These are phyloP conservation scores for Dolomedes plantarius DNA, from an alignment of 2,888 invertebrate genomes.

Conservation along the genomic window DNA sequence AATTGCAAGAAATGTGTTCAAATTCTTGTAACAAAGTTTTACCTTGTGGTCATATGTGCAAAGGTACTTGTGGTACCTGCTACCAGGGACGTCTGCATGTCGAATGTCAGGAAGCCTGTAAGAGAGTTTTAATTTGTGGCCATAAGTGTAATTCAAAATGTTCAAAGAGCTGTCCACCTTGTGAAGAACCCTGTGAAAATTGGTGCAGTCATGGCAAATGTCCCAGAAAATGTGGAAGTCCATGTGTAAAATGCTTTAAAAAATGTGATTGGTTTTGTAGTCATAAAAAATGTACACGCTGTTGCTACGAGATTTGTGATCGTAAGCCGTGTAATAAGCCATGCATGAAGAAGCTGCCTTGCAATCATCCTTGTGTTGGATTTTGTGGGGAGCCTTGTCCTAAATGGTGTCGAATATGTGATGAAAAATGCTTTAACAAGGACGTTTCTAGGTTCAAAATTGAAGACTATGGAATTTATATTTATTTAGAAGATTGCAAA, in stretches of 20 bases:
- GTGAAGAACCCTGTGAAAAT: slow-evolving; percentile 75
- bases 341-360: slow-evolving; percentile 77
- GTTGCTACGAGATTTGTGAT: slow-evolving; percentile 77
- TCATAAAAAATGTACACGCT: slow-evolving; percentile 75
- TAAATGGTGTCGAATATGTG: slow-evolving; percentile 81
- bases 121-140: slow-evolving; percentile 76
- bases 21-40: slow-evolving; percentile 73
- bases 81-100: slow-evolving; percentile 76
- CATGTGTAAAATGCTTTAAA: slow-evolving; percentile 76
- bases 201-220: slow-evolving; percentile 76
- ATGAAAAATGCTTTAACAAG: too few species aligned
- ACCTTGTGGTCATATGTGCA: slow-evolving; percentile 75
- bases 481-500: slow-evolving; percentile 75
- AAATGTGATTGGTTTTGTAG: slow-evolving; percentile 76
- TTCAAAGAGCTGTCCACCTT: slow-evolving; percentile 76
- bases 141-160: slow-evolving; percentile 77
- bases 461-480: slow-evolving; percentile 73
- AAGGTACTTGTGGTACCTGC: slow-evolving; percentile 77
- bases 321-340: slow-evolving; percentile 76
- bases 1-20: not conserved
- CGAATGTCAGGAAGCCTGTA: slow-evolving; percentile 76
- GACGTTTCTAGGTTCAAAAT: too few species aligned
- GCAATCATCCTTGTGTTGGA: slow-evolving; percentile 83
- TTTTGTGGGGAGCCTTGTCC: slow-evolving; percentile 86
- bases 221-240: slow-evolving; percentile 74